Conservation (phyloP, 2,797 vertebrate genomes). For the Rhodeus uyekii region DNA sequence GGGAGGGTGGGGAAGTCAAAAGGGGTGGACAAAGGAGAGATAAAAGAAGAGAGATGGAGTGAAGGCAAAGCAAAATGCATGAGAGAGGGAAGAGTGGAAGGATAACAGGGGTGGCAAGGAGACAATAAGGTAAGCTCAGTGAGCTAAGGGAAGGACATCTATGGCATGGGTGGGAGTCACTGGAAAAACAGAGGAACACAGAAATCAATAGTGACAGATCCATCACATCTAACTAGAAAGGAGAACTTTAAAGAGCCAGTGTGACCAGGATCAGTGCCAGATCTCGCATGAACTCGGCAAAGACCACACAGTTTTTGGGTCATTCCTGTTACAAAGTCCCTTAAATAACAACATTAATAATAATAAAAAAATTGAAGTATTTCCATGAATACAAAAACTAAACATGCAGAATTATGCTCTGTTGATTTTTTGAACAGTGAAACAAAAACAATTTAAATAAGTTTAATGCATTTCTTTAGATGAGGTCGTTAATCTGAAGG, state of each 20-base stretch:
- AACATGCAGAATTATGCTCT: neutral
- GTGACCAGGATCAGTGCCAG: neutral
- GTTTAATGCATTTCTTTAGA: neutral
- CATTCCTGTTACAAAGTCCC: neutral
- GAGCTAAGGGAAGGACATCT: conserved; percentile 54
- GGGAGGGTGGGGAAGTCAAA: conserved; percentile 24
- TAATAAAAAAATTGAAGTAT: neutral
- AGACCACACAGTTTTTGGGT: neutral
- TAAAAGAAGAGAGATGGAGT: neutral
- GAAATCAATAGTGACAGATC: conserved; percentile 41
- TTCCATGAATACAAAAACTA: neutral
- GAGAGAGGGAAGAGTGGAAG: neutral
- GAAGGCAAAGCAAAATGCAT: neutral
- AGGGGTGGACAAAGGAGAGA: neutral
- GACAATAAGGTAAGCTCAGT: conserved; percentile 50
- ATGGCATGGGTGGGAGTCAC: conserved; percentile 61
- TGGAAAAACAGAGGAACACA: conserved; percentile 53
- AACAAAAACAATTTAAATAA: neutral
- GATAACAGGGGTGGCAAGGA: neutral
- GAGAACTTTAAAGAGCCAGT: conserved; percentile 3
- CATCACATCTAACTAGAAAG: conserved; percentile 21
- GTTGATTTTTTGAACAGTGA: neutral
- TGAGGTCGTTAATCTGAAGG: neutral
- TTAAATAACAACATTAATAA: too few species aligned
- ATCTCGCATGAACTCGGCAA: neutral